Base-by-base conservation (phyloP, 2,113 vertebrate species). In the Lates calcarifer region DNA sequence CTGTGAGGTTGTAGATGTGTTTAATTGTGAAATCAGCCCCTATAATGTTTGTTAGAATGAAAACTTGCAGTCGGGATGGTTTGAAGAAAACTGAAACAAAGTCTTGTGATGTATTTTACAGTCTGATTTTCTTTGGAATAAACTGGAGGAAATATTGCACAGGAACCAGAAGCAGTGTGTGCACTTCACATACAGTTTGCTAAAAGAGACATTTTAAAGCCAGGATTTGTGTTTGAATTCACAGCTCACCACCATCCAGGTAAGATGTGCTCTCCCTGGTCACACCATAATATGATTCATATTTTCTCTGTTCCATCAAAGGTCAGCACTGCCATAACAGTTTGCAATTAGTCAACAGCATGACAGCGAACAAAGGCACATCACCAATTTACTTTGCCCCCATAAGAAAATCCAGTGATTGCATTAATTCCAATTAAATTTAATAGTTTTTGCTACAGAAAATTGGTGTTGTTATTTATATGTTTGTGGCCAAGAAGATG, bases 1-100 rank as follows among this genome's bases (percentile, higher is more conserved):
- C 41, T 70, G 35, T 64, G 37, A 22, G 9, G 20, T 12, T 41
- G 49, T 49, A 29, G 39, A 71, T 24, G 37, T 47, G 57, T 60
- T 51, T 2, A 77, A 22, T 55, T 28, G 64, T 72, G 66, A 65
- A 79, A 65, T 76, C 11, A 47, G 60, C 37, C 47, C 49, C 33
- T 74, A 20, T 57, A 33, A 49, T 31, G 18, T 63, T 79, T n/a
- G 41, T 74, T n/a, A n/a, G 24, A 76, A 35, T 26, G 15, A 60
- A 58, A 84, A 43, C n/a, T 24, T 62, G 63, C 61, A 66, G n/a
- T 64, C 24, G 12, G 29, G 53, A 28, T 68, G 4, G 17, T 43
- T 55, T 10, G 1, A 22, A 55, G 63, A 55, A 14, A 26, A 67
- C 1, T 57, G 18, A 31, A 78, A 55, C 28, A 69, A 33, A 68